Base-by-base conservation (phyloP, 2,113 vertebrate genomes). In the Neolamprologus caudopunctatus region DNA sequence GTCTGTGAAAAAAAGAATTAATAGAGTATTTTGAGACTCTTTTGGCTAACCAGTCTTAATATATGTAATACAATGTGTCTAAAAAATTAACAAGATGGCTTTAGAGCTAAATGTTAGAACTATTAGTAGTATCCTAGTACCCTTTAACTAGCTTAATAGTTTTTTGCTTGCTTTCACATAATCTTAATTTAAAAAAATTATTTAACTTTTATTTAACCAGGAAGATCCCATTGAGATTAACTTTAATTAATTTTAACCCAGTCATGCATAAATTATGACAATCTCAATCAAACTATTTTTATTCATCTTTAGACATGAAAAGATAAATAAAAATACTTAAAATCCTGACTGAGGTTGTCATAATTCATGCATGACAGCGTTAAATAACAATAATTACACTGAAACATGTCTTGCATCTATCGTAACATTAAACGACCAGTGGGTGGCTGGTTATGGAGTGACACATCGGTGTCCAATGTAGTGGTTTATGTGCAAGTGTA, bases 21-120 rank as follows among this genome's bases (percentile, higher is more conserved):
- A 26, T 14, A 19, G 33, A 37, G 33, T 37, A 68, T 66, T 37
- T 8, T 68, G 19, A 68, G 19, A 13, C 19, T 0, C 33, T 63
- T 66, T 66, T 37, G 17, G 0, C 61, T 37, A 37, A 66, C 4
- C 33, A 13, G 31, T 37, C 10, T 37, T 66, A 37, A 66, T 66
- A 66, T 63, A 63, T 58, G 24, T 28, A 57, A 57, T 17, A 31
- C 0, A 17, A 31, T 31, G 0, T 17, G 57, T 58, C 8, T 58
- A 31, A 31, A 58, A 17, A 58, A 17, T 16, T 16, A 9, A 58
- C 1, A 58, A 58, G 13, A 28, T 28, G 5, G 55, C 26, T 58
- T 31, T 58, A 58, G 14, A 31, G 14, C 57, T 58, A 31, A 58
- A 0, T 58, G 0, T 58, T 58, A 58, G 14, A 58, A 6, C 26